Evolutionary conservation across 2,797 vertebrate species (phyloP).

Genomic region (Hemibagrus guttatus): DNA sequence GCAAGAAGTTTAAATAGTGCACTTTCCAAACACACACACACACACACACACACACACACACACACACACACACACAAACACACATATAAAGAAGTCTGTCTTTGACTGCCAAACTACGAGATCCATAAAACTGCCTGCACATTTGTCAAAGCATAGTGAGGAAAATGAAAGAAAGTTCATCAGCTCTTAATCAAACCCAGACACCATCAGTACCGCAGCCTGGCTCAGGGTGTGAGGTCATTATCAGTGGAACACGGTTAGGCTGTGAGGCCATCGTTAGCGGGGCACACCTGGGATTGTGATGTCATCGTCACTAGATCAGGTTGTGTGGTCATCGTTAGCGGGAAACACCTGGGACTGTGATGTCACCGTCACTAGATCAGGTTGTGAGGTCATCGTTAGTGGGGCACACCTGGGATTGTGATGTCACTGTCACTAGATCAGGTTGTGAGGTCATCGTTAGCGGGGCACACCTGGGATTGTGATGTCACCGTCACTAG

Average conservation of each 20-base stretch:
- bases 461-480: no score
- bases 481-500: no score
- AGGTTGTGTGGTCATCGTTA: neutral
- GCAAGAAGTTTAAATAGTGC: conserved; percentile 4
- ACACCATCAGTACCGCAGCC: neutral
- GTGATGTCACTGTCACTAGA: no score
- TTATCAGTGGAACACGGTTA: neutral
- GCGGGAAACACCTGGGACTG: neutral
- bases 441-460: no score
- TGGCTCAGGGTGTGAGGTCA: neutral
- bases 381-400: no score
- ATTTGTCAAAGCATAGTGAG: neutral
- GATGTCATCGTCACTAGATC: neutral
- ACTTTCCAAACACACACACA: conserved; percentile 30
- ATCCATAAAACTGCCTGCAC: neutral
- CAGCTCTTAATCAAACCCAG: neutral
- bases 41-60: conserved; percentile 38
- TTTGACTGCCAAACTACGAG: neutral
- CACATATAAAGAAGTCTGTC: neutral
- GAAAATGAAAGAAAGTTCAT: neutral
- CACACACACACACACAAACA: neutral
- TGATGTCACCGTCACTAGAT: neutral
- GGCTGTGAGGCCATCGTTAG: neutral
- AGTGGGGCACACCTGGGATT: no score
- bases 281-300: neutral